These are phyloP conservation scores for Triops longicaudatus DNA, from an alignment of 1,140 invertebrate genomes.

Conservation along the genomic window DNA sequence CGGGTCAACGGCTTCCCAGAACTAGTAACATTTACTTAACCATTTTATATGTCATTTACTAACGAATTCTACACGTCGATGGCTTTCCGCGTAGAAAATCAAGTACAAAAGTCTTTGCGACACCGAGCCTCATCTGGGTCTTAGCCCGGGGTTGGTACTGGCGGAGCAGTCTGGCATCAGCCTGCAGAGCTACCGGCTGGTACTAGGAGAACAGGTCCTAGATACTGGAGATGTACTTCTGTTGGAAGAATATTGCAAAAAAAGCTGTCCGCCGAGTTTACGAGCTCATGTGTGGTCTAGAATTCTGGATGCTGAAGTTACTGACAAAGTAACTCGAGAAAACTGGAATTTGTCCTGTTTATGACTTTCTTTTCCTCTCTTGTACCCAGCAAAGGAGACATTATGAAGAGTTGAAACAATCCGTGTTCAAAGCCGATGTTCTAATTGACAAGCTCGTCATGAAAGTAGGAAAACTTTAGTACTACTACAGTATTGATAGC, in stretches of 20 bases:
- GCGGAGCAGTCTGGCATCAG: too few species aligned
- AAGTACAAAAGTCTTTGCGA: too few species aligned
- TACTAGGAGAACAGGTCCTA: too few species aligned
- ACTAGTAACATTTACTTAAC: not conserved
- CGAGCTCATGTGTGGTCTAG: slow-evolving; percentile 70
- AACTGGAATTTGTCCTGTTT: slow-evolving; percentile 8
- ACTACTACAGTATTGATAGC: slow-evolving; percentile 19
- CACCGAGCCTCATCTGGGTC: too few species aligned
- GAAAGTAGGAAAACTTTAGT: slow-evolving; percentile 52
- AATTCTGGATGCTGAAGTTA: slow-evolving; percentile 65
- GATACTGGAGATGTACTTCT: slow-evolving; percentile 37
- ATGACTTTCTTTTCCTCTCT: slow-evolving; percentile 37
- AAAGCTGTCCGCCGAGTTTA: slow-evolving; percentile 67
- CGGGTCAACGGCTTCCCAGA: not conserved
- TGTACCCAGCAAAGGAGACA: slow-evolving; percentile 61
- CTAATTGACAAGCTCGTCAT: slow-evolving; percentile 89
- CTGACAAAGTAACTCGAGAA: slow-evolving; percentile 35
- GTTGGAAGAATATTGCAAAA: slow-evolving; percentile 67
- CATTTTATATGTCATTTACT: not conserved
- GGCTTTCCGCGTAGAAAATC: too few species aligned
- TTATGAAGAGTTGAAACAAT: slow-evolving; percentile 70
- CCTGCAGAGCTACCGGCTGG: too few species aligned
- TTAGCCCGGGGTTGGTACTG: too few species aligned
- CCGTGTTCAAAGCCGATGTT: slow-evolving; percentile 79
- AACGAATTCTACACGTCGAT: too few species aligned